Percentiles rank a stretch among this genome's conserved stretches.
These are phyloP conservation scores for Cyclina sinensis DNA, from an alignment of 1,140 invertebrate genomes.

Conservation along the genomic window DNA sequence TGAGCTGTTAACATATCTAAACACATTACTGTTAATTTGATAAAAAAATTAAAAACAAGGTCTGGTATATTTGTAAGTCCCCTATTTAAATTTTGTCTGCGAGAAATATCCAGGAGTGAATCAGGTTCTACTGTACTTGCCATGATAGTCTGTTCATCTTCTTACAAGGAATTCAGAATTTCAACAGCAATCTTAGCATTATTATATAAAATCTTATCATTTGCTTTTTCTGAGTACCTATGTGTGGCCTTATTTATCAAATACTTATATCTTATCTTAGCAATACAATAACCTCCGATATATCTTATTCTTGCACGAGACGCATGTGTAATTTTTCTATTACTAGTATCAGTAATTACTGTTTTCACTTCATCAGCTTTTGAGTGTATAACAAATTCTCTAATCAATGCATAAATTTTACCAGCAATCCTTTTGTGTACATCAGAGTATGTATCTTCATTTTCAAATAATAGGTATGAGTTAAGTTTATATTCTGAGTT, in stretches of 20 bases:
- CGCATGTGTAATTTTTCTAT: slow-evolving; percentile 14
- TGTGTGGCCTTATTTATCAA: background rate
- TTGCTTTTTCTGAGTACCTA: slow-evolving; percentile 10
- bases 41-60: background rate
- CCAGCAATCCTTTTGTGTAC: background rate
- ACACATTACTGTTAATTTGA: background rate
- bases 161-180: slow-evolving; percentile 6
- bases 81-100: slow-evolving; percentile 29
- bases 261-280: slow-evolving; percentile 19
- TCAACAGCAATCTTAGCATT: slow-evolving; percentile 18
- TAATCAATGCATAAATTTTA: background rate
- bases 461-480: slow-evolving; percentile 7
- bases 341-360: background rate
- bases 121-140: slow-evolving; percentile 21
- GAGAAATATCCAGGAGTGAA: slow-evolving; percentile 29
- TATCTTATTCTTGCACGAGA: slow-evolving; percentile 24
- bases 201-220: slow-evolving; percentile 12
- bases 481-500: background rate
- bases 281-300: slow-evolving; percentile 42
- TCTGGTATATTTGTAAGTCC: slow-evolving; percentile 45
- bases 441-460: slow-evolving; percentile 4
- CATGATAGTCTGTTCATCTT: background rate
- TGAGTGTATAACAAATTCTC: background rate
- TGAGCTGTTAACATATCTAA: background rate
- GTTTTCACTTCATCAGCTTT: slow-evolving; percentile 9